phyloP scores from a whole-genome alignment of 1,140 invertebrate genomes.

The Centruroides sculpturatus region DNA sequence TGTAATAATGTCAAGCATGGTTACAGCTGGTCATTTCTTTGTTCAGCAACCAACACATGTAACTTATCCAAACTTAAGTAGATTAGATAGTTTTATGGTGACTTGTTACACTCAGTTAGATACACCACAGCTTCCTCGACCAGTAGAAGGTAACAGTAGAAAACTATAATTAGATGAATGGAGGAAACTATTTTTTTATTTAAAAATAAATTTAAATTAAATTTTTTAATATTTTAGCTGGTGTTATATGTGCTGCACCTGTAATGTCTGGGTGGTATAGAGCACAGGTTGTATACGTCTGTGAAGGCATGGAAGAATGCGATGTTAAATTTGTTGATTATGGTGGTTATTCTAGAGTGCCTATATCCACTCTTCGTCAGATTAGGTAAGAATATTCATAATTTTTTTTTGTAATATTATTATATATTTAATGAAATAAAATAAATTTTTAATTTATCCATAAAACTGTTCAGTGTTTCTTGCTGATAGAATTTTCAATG shows the following conservation, averaged over 20 bases:
- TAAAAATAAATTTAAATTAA: too few species aligned
- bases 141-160: slow-evolving; percentile 30
- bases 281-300: slow-evolving; percentile 54
- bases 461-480: too few species aligned
- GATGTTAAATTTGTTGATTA: slow-evolving; percentile 82
- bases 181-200: too few species aligned
- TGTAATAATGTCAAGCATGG: slow-evolving; percentile 66
- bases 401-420: background rate
- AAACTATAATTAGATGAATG: too few species aligned
- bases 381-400: slow-evolving; percentile 38
- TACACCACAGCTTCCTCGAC: slow-evolving; percentile 36
- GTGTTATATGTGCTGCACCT: slow-evolving; percentile 74
- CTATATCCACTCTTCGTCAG: slow-evolving; percentile 55
- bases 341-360: slow-evolving; percentile 73
- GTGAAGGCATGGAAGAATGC: slow-evolving; percentile 34
- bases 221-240: slow-evolving; percentile 40
- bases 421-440: background rate
- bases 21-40: slow-evolving; percentile 74
- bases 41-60: slow-evolving; percentile 88
- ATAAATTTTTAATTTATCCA: too few species aligned
- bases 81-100: slow-evolving; percentile 49
- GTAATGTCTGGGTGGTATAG: slow-evolving; percentile 74
- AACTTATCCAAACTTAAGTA: slow-evolving; percentile 60
- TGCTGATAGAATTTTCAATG: too few species aligned
- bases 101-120: slow-evolving; percentile 31